phyloP scores from a whole-genome alignment of 2,888 invertebrate genomes.

The Palloptera scutellata region DNA sequence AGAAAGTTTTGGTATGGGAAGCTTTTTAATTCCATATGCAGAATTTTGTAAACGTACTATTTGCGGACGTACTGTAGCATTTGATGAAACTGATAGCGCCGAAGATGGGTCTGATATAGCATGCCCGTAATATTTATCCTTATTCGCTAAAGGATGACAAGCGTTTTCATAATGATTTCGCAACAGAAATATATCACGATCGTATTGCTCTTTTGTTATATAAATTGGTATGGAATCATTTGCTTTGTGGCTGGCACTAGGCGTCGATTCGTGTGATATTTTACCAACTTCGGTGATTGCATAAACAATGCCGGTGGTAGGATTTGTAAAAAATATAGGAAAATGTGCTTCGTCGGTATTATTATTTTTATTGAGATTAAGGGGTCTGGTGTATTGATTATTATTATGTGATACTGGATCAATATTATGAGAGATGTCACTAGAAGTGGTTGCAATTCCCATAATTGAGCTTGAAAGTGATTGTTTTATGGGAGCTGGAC shows the following conservation, averaged over 20 bases:
- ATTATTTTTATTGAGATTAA: slow-evolving; percentile 30
- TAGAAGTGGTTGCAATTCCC: slow-evolving; percentile 28
- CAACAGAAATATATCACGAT: slow-evolving; percentile 50
- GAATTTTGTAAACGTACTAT: slow-evolving; percentile 48
- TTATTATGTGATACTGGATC: too few species aligned
- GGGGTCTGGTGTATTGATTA: background rate
- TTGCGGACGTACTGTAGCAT: slow-evolving; percentile 46
- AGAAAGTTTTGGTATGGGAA: slow-evolving; percentile 24
- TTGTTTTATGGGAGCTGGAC: slow-evolving; percentile 29
- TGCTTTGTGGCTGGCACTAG: slow-evolving; percentile 7
- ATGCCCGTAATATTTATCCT: background rate
- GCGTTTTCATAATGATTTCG: slow-evolving; percentile 48
- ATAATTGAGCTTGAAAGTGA: slow-evolving; percentile 41
- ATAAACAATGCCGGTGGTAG: slow-evolving; percentile 59
- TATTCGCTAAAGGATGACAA: slow-evolving; percentile 24
- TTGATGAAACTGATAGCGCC: background rate
- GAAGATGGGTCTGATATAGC: background rate
- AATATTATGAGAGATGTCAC: too few species aligned
- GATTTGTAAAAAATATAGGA: slow-evolving; percentile 61
- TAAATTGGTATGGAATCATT: slow-evolving; percentile 52
- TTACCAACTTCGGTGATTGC: slow-evolving; percentile 57
- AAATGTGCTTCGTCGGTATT: slow-evolving; percentile 38
- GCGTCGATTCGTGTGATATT: slow-evolving; percentile 20
- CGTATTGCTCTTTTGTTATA: slow-evolving; percentile 59
- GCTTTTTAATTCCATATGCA: slow-evolving; percentile 23